Percentiles rank a stretch among this genome's conserved stretches.
Conservation (phyloP, 37 sponge, comb jelly and placozoan species). For the Mnemiopsis leidyi region DNA sequence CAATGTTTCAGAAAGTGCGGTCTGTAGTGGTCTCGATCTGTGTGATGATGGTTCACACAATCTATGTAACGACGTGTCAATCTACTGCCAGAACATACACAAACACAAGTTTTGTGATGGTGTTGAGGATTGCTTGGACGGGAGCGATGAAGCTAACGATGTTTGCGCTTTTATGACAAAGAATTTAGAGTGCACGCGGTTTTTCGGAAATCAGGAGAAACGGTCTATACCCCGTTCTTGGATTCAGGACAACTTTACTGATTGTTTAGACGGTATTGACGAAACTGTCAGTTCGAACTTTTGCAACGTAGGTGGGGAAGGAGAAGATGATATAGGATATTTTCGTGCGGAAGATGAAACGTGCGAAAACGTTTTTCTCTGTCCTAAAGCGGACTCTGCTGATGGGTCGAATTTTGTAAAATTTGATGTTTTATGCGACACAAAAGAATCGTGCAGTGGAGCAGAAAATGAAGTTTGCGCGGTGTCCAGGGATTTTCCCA, state of each 20-base stretch:
- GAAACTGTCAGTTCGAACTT: neutral
- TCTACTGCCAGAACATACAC: neutral
- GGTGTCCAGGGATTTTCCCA: neutral
- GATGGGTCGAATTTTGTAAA: no score
- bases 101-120: conserved; percentile 18
- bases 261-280: neutral
- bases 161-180: neutral
- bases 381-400: neutral
- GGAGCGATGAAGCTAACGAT: neutral
- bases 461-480: neutral
- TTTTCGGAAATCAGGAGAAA: neutral
- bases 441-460: neutral
- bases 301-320: neutral
- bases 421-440: neutral
- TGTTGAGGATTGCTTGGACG: neutral
- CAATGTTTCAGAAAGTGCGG: neutral
- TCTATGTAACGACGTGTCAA: neutral
- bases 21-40: neutral
- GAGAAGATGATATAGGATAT: neutral
- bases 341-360: neutral
- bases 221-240: neutral
- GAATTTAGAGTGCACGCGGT: neutral
- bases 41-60: conserved; percentile 9
- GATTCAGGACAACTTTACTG: neutral
- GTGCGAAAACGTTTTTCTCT: neutral